Conservation (phyloP, 2,113 vertebrate species). For the Galbula dea region DNA sequence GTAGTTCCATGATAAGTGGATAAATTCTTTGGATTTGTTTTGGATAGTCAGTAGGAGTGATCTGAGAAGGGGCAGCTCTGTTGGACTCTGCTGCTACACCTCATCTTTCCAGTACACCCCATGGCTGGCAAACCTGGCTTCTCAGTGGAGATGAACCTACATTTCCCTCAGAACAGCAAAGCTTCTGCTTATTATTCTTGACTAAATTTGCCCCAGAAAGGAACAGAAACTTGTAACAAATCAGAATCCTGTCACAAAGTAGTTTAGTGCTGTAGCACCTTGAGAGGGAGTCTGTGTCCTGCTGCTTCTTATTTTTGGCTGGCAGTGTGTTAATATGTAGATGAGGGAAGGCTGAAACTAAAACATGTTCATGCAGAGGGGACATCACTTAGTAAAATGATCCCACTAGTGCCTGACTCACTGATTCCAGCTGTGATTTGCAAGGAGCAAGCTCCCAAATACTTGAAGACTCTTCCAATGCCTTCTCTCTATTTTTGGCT, state of each 20-base stretch:
- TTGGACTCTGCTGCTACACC: not conserved
- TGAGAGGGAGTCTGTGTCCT: not conserved
- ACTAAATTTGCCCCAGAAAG: not conserved
- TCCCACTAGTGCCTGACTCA: not conserved
- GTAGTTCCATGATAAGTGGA: not conserved
- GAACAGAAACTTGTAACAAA: not conserved
- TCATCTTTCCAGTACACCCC: not conserved
- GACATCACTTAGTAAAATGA: not conserved
- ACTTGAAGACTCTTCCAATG: not conserved
- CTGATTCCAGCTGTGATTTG: not conserved
- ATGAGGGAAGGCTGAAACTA: not conserved
- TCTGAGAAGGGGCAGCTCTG: not conserved
- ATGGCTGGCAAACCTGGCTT: not conserved
- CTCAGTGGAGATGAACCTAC: not conserved
- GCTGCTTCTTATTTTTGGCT: not conserved
- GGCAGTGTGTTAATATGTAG: not conserved
- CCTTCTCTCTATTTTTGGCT: not conserved
- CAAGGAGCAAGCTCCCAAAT: not conserved
- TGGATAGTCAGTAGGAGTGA: not conserved
- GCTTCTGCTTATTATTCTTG: not conserved
- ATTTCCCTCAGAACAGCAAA: not conserved
- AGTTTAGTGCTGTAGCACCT: not conserved
- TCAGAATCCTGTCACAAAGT: not conserved
- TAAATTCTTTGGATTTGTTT: not conserved
- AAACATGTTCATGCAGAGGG: not conserved